Conservation (phyloP, 2,797 vertebrate species). For the Myotis vivesi region DNA sequence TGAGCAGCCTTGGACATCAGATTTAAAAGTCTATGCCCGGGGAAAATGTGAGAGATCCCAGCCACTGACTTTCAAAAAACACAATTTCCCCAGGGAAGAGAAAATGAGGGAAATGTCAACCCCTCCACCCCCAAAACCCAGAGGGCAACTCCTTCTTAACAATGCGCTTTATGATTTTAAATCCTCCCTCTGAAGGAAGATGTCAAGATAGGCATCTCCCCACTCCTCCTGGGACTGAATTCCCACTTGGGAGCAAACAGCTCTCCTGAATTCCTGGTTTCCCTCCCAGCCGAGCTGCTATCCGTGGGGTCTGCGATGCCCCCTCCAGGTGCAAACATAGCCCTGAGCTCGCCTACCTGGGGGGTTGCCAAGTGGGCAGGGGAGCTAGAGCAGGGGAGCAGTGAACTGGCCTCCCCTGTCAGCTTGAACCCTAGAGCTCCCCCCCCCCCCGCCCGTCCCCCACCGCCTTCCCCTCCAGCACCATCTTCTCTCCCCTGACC, state of each 20-base stretch:
- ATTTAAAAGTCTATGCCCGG: neutral
- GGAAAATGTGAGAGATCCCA: neutral
- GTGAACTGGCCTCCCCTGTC: neutral
- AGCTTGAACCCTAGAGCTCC: neutral
- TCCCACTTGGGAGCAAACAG: neutral
- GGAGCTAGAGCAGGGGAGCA: neutral
- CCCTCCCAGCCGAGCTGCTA: neutral
- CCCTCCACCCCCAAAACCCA: neutral
- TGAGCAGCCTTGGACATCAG: neutral
- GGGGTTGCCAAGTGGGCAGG: neutral
- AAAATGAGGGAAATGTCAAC: neutral
- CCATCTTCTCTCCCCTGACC: neutral
- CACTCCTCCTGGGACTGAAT: slow-evolving; percentile 2
- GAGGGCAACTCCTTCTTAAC: neutral
- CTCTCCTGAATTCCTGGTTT: neutral
- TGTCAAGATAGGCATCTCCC: neutral
- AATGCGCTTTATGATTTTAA: neutral
- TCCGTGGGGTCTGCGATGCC: neutral
- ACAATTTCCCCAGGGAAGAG: neutral
- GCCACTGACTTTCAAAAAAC: neutral
- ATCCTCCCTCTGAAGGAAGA: slow-evolving; percentile 15
- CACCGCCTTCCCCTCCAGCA: neutral
- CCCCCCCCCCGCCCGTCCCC: too few relatives aligned
- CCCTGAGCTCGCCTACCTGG: neutral
- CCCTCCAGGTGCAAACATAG: neutral